Evolutionary conservation across 2,113 vertebrate genomes (phyloP).

Genomic region (Planiliza haematocheilus): DNA sequence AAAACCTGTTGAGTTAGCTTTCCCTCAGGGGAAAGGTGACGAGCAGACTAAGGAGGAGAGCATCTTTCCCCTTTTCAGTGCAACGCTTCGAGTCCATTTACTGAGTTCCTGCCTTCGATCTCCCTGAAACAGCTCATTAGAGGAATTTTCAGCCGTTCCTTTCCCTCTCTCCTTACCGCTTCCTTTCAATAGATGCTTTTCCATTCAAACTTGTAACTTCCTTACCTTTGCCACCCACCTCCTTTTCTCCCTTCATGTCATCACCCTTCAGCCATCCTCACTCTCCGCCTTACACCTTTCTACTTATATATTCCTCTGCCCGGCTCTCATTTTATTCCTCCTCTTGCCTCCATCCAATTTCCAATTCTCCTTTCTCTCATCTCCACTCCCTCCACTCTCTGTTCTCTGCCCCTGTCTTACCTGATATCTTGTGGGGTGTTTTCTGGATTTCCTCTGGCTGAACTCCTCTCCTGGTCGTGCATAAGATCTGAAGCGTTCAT

Average conservation of each 20-base stretch:
- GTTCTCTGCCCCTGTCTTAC: constrained; percentile 74
- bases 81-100: constrained; percentile 46
- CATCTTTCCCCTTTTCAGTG: constrained; percentile 22
- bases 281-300: background rate
- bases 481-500: constrained; percentile 87
- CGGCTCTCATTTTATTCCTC: constrained; percentile 11
- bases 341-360: background rate
- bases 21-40: constrained; percentile 43
- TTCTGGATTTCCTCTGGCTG: constrained; percentile 88
- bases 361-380: background rate
- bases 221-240: background rate
- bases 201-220: constrained; percentile 22
- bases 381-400: background rate
- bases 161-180: constrained; percentile 13
- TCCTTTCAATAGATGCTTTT: constrained; percentile 28
- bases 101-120: constrained; percentile 29
- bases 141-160: constrained; percentile 26
- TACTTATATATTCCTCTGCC: constrained; percentile 7
- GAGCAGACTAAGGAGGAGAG: constrained; percentile 22
- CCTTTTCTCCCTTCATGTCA: background rate
- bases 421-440: constrained; percentile 95
- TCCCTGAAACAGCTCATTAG: constrained; percentile 60
- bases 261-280: background rate
- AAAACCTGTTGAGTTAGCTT: constrained; percentile 24
- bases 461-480: constrained; percentile 86